These are phyloP conservation scores for Akabosia matsudoensis DNA, from an alignment of 1,140 invertebrate species.

Conservation along the genomic window DNA sequence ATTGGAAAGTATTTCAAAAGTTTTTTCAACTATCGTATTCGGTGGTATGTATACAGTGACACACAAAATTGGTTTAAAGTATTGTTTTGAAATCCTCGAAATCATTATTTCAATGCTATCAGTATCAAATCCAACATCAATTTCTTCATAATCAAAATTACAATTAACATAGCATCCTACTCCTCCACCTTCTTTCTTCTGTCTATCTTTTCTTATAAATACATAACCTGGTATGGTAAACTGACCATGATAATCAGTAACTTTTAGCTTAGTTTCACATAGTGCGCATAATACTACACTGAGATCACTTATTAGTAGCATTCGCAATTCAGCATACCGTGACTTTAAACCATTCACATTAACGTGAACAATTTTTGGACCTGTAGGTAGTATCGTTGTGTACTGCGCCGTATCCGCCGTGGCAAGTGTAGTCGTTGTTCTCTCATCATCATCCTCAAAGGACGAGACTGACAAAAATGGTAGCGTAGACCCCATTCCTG, in stretches of 20 bases:
- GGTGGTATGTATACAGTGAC: neutral
- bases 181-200: neutral
- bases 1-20: neutral
- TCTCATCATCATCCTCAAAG: too few species aligned
- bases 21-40: neutral
- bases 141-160: neutral
- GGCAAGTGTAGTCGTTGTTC: too few species aligned
- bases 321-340: neutral
- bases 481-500: too few species aligned
- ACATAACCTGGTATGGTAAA: neutral
- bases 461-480: too few species aligned
- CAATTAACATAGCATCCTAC: neutral
- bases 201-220: neutral
- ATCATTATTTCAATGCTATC: neutral
- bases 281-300: neutral
- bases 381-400: neutral
- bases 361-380: neutral
- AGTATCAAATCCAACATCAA: neutral
- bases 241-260: neutral
- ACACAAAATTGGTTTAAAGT: neutral
- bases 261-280: neutral
- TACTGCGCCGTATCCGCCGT: too few species aligned
- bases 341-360: neutral
- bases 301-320: neutral
- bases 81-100: neutral